Base-by-base conservation (phyloP, 2,797 vertebrate genomes). In the Karalla daura region DNA sequence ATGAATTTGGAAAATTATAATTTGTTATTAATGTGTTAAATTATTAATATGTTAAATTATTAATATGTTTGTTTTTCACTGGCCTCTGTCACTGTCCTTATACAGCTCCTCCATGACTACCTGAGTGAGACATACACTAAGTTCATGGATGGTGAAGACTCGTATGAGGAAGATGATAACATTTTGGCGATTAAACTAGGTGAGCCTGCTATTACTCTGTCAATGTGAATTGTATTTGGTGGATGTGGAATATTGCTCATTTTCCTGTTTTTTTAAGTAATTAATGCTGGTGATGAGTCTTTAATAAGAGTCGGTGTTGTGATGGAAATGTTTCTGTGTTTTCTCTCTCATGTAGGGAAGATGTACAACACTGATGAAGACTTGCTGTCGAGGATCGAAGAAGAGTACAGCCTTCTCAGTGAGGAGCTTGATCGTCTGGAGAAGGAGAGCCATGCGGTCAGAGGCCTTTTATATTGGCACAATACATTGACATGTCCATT, bases 111-210 rank as follows among this genome's bases (percentile, higher is more conserved):
- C 77, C 46, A 96, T 56, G 95, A 97, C 35, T 96, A 96, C 62
- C 89, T 89, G 15, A 84, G 90, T 56, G 96, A 96, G 53, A 95
- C 95, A 58, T 99, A 99, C 58, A 86, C 91, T 14, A 95, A 93
- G 61, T 99, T 97, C 86, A 98, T 98, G 95, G 92, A 94, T 61
- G 96, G 96, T 2, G 85, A 89, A 0, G 96, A 99, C 83, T 93
- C 89, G 2, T 98, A 95, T 90, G 96, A 98, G 5, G 94, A 96
- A 2, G 66, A 95, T 45, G 95, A 98, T 67, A 87, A 92, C 0
- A 75, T 91, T 17, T 91, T 96, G 44, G 84, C 95, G 27, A 78
- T 63, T 69, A 95, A 94, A 88, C 76, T 99, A 63, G 97, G 98
- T 98, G 91, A 94, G 95, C 77, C 33, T 5, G 40, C 6, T 2